Evolutionary conservation across 2,797 vertebrate species (phyloP), one percentile per base, ranked within the genome.

Genomic region (Vireo griseus): DNA sequence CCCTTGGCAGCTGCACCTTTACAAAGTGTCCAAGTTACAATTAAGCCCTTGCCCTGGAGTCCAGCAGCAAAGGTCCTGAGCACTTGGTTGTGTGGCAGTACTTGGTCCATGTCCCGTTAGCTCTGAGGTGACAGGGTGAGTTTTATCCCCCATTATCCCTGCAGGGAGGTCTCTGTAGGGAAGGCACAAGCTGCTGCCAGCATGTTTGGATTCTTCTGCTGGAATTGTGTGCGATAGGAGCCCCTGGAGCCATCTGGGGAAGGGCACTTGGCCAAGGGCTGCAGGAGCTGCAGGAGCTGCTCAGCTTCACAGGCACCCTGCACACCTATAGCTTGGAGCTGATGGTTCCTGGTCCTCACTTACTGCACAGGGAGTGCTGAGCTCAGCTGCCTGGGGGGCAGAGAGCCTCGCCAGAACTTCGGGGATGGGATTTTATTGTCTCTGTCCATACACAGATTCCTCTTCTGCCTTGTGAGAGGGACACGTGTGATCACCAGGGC

Each of bases 381-480:
- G 47, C 69, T 22, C 48, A 9, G 28, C 51, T 63, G 58, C 13
- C 2, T 5, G 50, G 11, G 57, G 54, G 40, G 54, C 86, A 83
- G 14, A 48, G 66, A 77, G 48, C 63, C 51, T n/a, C 2, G 1
- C 67, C 92, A 69, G 33, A n/a, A 28, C 48, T 5, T 3, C 31
- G 5, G 37, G 54, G 25, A 18, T 86, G 77, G 45, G 40, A 16
- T 90, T 65, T 83, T 42, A 50, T 72, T 63, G 57, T 51, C 90
- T 74, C 37, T 44, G 48, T 39, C n/a, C 2, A 0, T 11, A 14
- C 3, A 3, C 8, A 1, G 62, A 28, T 78, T 68, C 58, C 39
- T 86, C 6, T 66, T 47, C 83, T 81, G 61, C 72, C 74, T 63
- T 71, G 48, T 63, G 69, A 88, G 65, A 48, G 58, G 45, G 33